A percentile compares a stretch with the other conserved stretches of the same genome.
phyloP scores from a whole-genome alignment of 2,113 vertebrate species.

The Otocyon megalotis region DNA sequence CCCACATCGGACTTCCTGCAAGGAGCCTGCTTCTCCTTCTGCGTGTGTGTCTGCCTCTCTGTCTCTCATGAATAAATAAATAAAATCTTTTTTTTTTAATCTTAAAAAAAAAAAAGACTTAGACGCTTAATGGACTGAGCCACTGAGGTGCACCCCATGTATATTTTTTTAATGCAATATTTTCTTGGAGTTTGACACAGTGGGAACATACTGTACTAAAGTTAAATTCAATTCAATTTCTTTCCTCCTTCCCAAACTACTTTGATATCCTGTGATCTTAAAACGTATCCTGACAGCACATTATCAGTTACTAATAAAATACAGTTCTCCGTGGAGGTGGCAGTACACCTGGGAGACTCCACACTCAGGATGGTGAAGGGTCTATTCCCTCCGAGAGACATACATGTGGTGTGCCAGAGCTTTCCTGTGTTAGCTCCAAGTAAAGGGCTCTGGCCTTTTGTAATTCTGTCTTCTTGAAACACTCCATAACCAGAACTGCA shows the following conservation, averaged over 20 bases:
- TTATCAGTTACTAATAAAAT: neutral
- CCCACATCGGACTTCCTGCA: no score
- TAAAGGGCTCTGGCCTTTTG: no score
- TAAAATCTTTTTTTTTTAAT: no score
- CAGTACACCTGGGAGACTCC: neutral
- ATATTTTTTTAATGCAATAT: neutral
- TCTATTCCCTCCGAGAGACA: no score
- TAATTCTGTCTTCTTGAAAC: neutral
- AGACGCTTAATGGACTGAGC: neutral
- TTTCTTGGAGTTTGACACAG: neutral
- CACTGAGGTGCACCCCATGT: neutral
- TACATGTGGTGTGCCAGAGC: rapidly evolving
- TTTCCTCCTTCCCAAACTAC: neutral
- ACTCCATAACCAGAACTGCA: neutral
- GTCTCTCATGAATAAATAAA: no score
- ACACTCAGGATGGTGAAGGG: rapidly evolving
- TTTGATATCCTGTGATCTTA: neutral
- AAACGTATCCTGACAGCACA: neutral
- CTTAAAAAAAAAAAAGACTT: no score
- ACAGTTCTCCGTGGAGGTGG: neutral
- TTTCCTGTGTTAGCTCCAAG: neutral
- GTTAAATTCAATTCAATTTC: neutral
- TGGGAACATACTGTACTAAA: neutral
- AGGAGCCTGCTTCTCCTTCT: no score
- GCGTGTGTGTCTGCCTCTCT: no score